These are phyloP conservation scores for Andricus quercusramuli DNA, from an alignment of 2,888 invertebrate genomes.

Conservation along the genomic window DNA sequence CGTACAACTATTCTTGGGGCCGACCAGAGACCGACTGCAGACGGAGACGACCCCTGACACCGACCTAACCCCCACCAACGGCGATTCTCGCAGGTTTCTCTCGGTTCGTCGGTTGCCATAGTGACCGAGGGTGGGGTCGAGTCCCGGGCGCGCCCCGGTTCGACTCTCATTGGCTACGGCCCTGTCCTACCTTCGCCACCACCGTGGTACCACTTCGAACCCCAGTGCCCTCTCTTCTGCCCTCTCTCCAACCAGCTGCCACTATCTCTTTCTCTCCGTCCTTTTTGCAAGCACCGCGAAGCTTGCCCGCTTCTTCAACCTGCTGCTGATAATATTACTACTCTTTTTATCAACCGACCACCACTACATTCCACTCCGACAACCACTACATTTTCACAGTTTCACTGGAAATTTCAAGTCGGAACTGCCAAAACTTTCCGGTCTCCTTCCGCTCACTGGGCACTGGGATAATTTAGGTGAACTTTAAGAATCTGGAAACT, in stretches of 20 bases:
- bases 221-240: slow-evolving; percentile 55
- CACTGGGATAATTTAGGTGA: slow-evolving; percentile 3
- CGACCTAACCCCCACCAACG: slow-evolving; percentile 72
- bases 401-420: slow-evolving; percentile 45
- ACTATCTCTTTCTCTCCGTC: slow-evolving; percentile 51
- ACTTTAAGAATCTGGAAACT: neutral
- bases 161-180: slow-evolving; percentile 74
- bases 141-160: slow-evolving; percentile 75
- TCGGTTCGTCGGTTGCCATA: slow-evolving; percentile 75
- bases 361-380: slow-evolving; percentile 45
- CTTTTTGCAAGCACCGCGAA: slow-evolving; percentile 45
- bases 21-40: slow-evolving; percentile 78
- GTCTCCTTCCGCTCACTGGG: slow-evolving; percentile 19
- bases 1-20: slow-evolving; percentile 76
- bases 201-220: slow-evolving; percentile 61
- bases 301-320: slow-evolving; percentile 52
- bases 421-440: slow-evolving; percentile 35
- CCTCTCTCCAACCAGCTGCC: slow-evolving; percentile 39
- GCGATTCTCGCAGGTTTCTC: slow-evolving; percentile 72
- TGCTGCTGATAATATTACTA: slow-evolving; percentile 55
- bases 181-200: slow-evolving; percentile 67
- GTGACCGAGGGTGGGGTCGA: slow-evolving; percentile 77
- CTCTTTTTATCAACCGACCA: slow-evolving; percentile 54
- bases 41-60: slow-evolving; percentile 78
- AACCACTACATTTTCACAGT: neutral